Conservation (phyloP, 2,113 vertebrate species). For the Poecilia latipinna region DNA sequence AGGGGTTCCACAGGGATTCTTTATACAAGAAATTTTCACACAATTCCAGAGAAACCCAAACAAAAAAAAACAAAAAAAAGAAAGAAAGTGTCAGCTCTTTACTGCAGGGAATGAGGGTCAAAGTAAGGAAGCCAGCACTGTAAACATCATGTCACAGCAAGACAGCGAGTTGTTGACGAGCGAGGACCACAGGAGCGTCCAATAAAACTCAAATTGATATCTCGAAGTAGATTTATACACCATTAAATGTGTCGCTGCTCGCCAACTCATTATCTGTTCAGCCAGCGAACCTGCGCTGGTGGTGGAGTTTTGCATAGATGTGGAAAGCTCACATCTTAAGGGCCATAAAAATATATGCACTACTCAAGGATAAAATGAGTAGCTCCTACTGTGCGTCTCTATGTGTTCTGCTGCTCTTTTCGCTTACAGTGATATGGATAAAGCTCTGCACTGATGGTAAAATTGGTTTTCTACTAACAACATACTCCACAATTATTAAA, state of each 20-base stretch:
- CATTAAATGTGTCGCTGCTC: background rate
- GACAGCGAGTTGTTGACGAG: slow-evolving; percentile 1
- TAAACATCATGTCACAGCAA: slow-evolving; percentile 5
- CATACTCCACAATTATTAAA: too few relatives aligned
- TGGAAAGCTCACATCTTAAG: background rate
- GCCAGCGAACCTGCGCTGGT: background rate
- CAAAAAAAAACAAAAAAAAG: background rate
- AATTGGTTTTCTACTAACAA: too few relatives aligned
- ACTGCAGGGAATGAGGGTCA: background rate
- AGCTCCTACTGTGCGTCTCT: background rate
- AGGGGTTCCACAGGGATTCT: background rate
- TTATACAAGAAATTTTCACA: background rate
- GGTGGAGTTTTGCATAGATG: background rate
- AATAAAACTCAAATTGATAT: slow-evolving; percentile 1
- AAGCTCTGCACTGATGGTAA: too few relatives aligned
- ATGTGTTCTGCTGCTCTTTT: too few relatives aligned
- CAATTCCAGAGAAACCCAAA: background rate
- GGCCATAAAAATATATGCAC: background rate
- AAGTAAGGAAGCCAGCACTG: background rate
- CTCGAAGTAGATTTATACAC: slow-evolving; percentile 7
- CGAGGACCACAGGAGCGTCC: background rate
- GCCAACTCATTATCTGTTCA: slow-evolving; percentile 1
- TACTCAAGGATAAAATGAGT: background rate
- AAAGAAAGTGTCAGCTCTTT: background rate
- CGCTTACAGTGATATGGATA: too few relatives aligned